Percentiles rank a stretch among this genome's conserved stretches.
Evolutionary conservation across 2,113 vertebrate genomes (phyloP).

Genomic region (Neopipo cinnamomea): DNA sequence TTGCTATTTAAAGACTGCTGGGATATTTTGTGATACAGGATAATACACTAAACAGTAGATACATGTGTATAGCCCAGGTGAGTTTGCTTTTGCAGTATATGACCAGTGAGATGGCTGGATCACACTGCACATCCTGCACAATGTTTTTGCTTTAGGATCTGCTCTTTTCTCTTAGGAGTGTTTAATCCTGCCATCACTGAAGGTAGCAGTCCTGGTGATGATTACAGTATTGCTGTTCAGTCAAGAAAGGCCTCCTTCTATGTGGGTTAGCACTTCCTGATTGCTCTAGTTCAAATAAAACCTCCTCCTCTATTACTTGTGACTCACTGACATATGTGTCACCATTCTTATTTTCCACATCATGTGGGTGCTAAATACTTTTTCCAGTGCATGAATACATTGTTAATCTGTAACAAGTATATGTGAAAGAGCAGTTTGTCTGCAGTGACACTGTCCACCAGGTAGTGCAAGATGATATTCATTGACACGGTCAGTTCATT

Average conservation of each 20-base stretch:
- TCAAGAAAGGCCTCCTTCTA: neutral
- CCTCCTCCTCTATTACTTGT: neutral
- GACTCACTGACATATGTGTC: neutral
- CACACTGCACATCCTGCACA: neutral
- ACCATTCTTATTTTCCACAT: neutral
- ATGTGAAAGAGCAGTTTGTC: neutral
- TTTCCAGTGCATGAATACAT: neutral
- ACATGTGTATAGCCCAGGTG: neutral
- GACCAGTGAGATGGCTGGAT: neutral
- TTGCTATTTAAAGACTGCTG: neutral
- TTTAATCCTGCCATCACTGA: neutral
- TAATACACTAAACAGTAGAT: neutral
- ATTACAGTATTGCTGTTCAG: neutral
- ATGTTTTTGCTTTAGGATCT: neutral
- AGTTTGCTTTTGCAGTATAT: neutral
- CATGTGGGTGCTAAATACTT: neutral
- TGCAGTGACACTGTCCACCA: neutral
- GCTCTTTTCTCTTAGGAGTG: neutral
- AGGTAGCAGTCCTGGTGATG: accelerated
- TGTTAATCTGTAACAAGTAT: neutral
- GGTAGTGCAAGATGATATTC: neutral
- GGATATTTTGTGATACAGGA: neutral
- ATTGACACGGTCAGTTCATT: neutral
- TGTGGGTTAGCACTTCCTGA: neutral
- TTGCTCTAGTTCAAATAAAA: neutral